phyloP scores from a whole-genome alignment of 2,797 vertebrate genomes.

The Rhynchonycteris naso region DNA sequence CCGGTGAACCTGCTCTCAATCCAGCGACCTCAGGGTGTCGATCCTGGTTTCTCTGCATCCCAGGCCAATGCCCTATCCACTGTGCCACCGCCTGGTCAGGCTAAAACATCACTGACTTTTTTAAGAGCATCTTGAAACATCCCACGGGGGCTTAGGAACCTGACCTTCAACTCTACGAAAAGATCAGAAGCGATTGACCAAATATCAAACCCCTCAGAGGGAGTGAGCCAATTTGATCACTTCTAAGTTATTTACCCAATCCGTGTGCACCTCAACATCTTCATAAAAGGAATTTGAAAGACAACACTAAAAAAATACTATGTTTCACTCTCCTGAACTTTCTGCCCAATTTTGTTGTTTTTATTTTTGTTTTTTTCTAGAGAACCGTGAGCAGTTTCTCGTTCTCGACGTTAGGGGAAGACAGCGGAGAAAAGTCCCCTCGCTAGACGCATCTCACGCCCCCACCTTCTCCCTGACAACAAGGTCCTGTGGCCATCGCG shows the following conservation, averaged over 20 bases:
- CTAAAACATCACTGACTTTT: background rate
- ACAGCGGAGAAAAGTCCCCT: background rate
- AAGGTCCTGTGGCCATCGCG: background rate
- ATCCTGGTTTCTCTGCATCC: too few relatives aligned
- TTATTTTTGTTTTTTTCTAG: background rate
- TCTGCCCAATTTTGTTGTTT: background rate
- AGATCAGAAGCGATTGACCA: conserved; percentile 16
- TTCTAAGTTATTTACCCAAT: background rate
- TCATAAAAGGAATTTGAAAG: background rate
- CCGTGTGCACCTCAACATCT: background rate
- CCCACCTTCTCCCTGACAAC: background rate
- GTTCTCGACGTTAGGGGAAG: background rate
- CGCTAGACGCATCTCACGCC: accelerated
- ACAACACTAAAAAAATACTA: background rate
- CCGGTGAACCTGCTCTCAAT: too few relatives aligned
- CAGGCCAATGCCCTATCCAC: too few relatives aligned
- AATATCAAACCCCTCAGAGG: conserved; percentile 25
- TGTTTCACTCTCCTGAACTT: background rate
- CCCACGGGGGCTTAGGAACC: background rate
- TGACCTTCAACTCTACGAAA: background rate
- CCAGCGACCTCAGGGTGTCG: too few relatives aligned
- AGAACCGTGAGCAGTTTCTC: background rate
- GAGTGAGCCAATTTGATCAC: background rate
- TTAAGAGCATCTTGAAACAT: background rate
- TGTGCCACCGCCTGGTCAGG: too few relatives aligned